Evolutionary conservation across 2,797 vertebrate species (phyloP).

Genomic region (Fistularia commersonii): DNA sequence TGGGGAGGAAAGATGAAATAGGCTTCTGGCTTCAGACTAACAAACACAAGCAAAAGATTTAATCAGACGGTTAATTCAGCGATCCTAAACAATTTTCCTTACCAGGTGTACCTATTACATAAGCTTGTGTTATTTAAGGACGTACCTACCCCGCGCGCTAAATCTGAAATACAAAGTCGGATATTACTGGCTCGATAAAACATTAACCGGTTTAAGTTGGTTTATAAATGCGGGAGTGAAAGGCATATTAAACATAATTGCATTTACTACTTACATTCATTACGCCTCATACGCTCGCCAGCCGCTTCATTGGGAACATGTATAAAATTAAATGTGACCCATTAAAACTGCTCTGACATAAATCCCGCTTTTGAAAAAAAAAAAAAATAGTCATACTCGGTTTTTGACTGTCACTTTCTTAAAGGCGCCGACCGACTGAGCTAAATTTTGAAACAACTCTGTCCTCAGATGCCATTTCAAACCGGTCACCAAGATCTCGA

Average conservation of each 20-base stretch:
- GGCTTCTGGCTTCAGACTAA: constrained; percentile 40
- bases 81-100: constrained; percentile 32
- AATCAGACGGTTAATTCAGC: constrained; percentile 48
- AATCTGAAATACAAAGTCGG: constrained; percentile 19
- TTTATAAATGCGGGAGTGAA: not conserved
- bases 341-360: too few relatives aligned
- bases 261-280: not conserved
- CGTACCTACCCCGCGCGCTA: constrained; percentile 9
- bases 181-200: not conserved
- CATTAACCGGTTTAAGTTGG: constrained; percentile 6
- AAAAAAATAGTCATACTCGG: too few relatives aligned
- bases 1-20: constrained; percentile 51
- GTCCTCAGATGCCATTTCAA: too few relatives aligned
- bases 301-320: too few relatives aligned
- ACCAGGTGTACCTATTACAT: constrained; percentile 30
- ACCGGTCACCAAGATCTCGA: too few relatives aligned
- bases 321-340: too few relatives aligned
- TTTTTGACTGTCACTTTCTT: too few relatives aligned
- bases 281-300: too few relatives aligned
- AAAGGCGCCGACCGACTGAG: too few relatives aligned
- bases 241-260: constrained; percentile 1
- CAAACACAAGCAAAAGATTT: constrained; percentile 46
- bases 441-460: too few relatives aligned
- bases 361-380: too few relatives aligned
- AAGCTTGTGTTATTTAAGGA: constrained; percentile 10